Percentiles rank a stretch among this genome's conserved stretches.
phyloP scores from a whole-genome alignment of 2,888 invertebrate genomes.

The Drosophila parthenogenetica region DNA sequence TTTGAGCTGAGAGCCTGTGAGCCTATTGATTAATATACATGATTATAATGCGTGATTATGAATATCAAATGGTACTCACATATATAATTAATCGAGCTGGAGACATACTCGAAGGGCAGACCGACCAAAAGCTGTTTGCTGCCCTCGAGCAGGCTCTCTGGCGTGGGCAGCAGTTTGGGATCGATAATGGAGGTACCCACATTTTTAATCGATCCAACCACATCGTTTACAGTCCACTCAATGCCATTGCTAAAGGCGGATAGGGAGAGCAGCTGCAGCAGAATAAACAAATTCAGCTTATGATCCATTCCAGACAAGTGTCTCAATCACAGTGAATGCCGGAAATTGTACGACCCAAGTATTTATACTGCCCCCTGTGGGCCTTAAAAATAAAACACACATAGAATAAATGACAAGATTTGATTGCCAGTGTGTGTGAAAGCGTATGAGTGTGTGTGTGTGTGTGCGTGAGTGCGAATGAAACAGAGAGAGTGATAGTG shows the following conservation, averaged over 20 bases:
- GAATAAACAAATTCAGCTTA: conserved; percentile 8
- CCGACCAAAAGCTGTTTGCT: conserved; percentile 83
- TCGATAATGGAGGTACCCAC: conserved; percentile 68
- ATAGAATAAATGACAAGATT: conserved; percentile 2
- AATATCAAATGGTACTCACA: conserved; percentile 68
- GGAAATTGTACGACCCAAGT: conserved; percentile 44
- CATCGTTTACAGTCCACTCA: conserved; percentile 62
- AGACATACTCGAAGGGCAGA: conserved; percentile 82
- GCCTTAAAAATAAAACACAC: conserved; percentile 1
- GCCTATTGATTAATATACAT: conserved; percentile 58
- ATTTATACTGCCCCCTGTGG: conserved; percentile 58
- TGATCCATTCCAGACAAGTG: conserved; percentile 31
- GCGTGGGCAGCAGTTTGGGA: conserved; percentile 69
- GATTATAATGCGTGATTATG: background rate
- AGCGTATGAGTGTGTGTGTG: background rate
- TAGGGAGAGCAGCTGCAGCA: conserved; percentile 30
- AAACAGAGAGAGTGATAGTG: background rate
- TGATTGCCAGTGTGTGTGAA: conserved; percentile 4
- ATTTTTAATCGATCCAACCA: conserved; percentile 62
- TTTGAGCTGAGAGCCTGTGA: conserved; percentile 78
- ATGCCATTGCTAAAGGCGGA: conserved; percentile 29
- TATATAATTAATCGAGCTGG: conserved; percentile 75
- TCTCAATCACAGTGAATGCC: conserved; percentile 58
- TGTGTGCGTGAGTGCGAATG: conserved; percentile 4
- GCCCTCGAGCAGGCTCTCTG: conserved; percentile 72